These are phyloP conservation scores for Olivierus martensii DNA, from an alignment of 1,140 invertebrate species.

Conservation along the genomic window DNA sequence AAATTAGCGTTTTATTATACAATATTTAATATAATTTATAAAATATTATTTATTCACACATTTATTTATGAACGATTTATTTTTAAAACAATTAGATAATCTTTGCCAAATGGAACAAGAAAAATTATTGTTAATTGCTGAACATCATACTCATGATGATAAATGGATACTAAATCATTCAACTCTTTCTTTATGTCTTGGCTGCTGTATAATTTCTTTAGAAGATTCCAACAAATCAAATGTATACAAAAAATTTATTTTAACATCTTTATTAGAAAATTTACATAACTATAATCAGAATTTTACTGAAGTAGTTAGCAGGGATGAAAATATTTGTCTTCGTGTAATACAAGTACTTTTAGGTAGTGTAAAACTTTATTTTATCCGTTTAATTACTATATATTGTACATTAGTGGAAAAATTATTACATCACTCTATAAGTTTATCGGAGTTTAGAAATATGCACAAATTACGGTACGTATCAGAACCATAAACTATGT, in stretches of 20 bases:
- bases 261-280: background rate
- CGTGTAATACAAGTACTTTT: background rate
- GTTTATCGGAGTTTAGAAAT: no score
- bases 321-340: slow-evolving; percentile 3
- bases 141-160: background rate
- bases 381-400: no score
- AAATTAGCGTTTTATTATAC: no score
- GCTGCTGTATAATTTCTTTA: slow-evolving; percentile 1
- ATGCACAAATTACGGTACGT: no score
- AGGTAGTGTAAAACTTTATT: no score
- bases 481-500: no score
- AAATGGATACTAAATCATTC: background rate
- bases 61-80: no score
- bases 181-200: slow-evolving; percentile 1
- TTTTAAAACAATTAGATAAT: background rate
- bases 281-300: background rate
- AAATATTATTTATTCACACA: no score
- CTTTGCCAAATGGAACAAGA: background rate
- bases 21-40: no score
- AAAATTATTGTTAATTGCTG: background rate
- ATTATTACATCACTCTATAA: no score
- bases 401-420: no score
- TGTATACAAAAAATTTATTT: background rate
- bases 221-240: background rate
- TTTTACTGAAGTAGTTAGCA: background rate